Evolutionary conservation across 92 coral and sea anemone genomes (phyloP), one percentile per base, ranked within the genome.

Genomic region (Palythoa grandiflora): DNA sequence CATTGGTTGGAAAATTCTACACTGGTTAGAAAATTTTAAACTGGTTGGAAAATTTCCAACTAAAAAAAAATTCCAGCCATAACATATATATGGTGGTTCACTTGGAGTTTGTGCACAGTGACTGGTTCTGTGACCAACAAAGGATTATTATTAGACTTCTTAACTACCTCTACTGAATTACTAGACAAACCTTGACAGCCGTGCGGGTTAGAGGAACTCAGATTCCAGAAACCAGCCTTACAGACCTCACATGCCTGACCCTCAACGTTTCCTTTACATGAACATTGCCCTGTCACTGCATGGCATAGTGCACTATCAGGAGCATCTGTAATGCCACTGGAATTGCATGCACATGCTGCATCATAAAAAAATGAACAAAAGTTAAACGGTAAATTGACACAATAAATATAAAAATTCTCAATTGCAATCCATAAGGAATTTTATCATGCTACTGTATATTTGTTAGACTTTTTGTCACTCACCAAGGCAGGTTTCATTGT

Each of bases 301-400:
- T 95, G 71, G 85, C 99, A 97, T 40, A 48, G 88, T 2, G 90
- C 90, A 79, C 93, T 91, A 75, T 93, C 79, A 11, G 92, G 79
- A 28, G 89, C 89, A 68, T 87, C 83, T 20, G 80, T 85, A 44
- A 95, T 91, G 20, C 99, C 99, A 84, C 88, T 68, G 5, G 88
- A 87, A 72, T 95, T 84, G 68, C 99, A 97, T 8, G 92, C 93
- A 88, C 99, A 97, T 6, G 96, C 99, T 97, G 87, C 21, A 53
- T 17, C 68, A n/a, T 79, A 75, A 1, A 61, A 13, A 47, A 65
- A 57, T 40, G 11, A n/a, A 19, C 20, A n/a, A 36, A 73, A 54
- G 19, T 28, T 19, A 61, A 83, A 68, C 44, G 52, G 19, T n/a
- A n/a, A 9, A 8, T 47, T 59, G 5, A 59, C 66, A n/a, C 19